Conservation (phyloP, 23 tunicate genomes). For the Halocynthia roretzi region DNA sequence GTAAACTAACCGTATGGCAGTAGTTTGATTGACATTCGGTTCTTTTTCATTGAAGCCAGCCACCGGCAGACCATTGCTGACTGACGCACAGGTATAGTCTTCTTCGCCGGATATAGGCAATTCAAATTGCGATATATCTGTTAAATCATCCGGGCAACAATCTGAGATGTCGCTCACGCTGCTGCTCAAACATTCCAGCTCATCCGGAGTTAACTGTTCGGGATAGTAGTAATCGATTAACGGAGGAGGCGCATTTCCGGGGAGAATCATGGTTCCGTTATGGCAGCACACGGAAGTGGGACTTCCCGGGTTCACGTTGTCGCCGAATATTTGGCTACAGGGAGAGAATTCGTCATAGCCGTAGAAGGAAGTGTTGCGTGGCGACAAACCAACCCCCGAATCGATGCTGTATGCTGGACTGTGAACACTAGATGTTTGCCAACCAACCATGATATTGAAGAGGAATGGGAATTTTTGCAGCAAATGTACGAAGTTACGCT, state of each 20-base stretch:
- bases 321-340: constrained; percentile 1
- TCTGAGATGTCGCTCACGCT: neutral
- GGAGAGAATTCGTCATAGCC: neutral
- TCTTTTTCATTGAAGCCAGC: no score
- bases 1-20: no score
- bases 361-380: neutral
- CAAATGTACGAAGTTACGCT: no score
- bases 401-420: constrained; percentile 22
- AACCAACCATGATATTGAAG: neutral
- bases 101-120: no score
- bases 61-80: no score
- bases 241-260: no score
- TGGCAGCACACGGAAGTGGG: neutral
- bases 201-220: constrained; percentile 2
- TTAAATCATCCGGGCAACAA: no score
- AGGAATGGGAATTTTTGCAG: no score
- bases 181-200: neutral
- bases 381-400: constrained; percentile 21
- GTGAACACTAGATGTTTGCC: neutral
- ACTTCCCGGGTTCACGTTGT: neutral
- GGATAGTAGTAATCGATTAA: neutral
- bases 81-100: no score
- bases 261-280: no score
- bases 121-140: no score
- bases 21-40: no score